phyloP scores from a whole-genome alignment of 1,140 invertebrate genomes.

The Drosophila ercepeae region DNA sequence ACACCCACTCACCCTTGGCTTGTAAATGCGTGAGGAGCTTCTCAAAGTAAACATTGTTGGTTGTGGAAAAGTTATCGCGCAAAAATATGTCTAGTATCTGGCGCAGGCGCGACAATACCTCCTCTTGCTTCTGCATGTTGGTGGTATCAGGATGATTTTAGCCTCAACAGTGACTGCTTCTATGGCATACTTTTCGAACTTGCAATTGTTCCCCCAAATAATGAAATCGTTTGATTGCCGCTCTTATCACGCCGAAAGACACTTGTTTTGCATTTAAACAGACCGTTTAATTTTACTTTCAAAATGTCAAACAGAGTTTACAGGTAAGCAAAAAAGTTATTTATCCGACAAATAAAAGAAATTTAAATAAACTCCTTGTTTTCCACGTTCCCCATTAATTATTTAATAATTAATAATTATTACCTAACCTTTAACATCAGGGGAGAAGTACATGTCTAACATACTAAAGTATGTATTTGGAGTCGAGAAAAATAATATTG shows the following conservation, averaged over 20 bases:
- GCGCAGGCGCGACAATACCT: slow-evolving; percentile 61
- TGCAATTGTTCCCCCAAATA: slow-evolving; percentile 55
- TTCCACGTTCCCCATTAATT: no score
- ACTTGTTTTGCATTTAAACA: slow-evolving; percentile 44
- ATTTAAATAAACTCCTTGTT: no score
- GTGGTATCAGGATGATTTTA: slow-evolving; percentile 13
- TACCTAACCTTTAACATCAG: no score
- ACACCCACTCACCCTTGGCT: slow-evolving; percentile 69
- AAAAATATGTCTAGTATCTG: slow-evolving; percentile 83
- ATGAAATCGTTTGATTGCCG: slow-evolving; percentile 53
- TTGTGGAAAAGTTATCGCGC: slow-evolving; percentile 83
- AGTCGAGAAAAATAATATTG: no score
- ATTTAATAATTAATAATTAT: no score
- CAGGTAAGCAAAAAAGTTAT: not conserved
- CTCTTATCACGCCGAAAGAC: slow-evolving; percentile 65
- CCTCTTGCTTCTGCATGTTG: slow-evolving; percentile 74
- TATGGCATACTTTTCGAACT: slow-evolving; percentile 51
- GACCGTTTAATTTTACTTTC: slow-evolving; percentile 13
- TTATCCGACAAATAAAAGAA: no score
- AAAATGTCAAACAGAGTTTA: not conserved
- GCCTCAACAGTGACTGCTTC: not conserved
- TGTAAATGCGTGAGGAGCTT: slow-evolving; percentile 84
- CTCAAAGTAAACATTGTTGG: slow-evolving; percentile 85
- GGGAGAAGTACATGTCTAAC: no score
- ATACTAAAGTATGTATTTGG: no score